Base-by-base conservation (phyloP, 2,113 vertebrate genomes). In the Neodon shergylaensis region DNA sequence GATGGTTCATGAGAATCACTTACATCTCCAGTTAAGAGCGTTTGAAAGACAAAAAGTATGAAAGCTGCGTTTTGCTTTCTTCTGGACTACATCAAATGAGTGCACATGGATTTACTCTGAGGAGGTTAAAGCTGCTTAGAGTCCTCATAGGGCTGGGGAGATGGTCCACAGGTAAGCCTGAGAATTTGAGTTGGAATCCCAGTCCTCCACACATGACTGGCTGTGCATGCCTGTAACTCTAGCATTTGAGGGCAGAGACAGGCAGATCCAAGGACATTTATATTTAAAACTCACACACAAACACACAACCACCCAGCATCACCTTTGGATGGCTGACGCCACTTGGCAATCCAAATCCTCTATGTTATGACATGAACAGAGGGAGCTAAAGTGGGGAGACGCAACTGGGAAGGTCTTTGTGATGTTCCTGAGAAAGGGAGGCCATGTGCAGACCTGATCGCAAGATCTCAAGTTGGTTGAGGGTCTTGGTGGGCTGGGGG, bases 311-410 rank as follows among this genome's bases (percentile, higher is more conserved):
- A 47, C 31, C 17, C 42, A 49, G 28, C 31, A 47, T 65, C 7
- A 17, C 83, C 39, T 95, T 88, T 1, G 7, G 92, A 28, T n/a
- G 1, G 19, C 7, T 4, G 0, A 19, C 19, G 7, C 2, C 24
- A 31, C 19, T 92, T 68, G 54, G 74, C 91, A 87, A 31, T 12
- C 66, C 36, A 21, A 36, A n/a, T 33, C 9, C 90, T 93, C 90
- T 90, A 90, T 95, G 92, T 88, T 6, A 9, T 19, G 47, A 93
- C 63, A 36, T 66, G 89, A 97, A 47, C 77, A 92, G 54, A 96
- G 88, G 73, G 68, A 26, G 85, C 47, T 33, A 76, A 68, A 44
- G 90, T n/a, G 65, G 86, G 94, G 44, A 93, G 61, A 90, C 74
- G 65, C 17, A 49, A 92, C 91, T 26, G 3, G 52, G 44, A 73